Conservation (phyloP, 2,113 vertebrate genomes). For the Galemys pyrenaicus region DNA sequence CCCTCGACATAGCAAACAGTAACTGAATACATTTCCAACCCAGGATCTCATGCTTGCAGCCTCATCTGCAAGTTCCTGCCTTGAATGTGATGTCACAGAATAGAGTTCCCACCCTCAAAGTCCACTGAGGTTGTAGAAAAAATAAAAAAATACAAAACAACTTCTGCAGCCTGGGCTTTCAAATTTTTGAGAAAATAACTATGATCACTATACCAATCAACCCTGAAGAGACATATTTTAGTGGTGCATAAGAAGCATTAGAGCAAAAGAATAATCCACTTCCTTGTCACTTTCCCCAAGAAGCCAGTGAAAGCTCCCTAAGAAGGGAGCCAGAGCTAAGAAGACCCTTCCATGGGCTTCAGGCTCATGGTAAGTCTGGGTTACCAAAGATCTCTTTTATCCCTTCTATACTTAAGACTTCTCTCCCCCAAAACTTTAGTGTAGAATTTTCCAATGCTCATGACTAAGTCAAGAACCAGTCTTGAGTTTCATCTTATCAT, state of each 20-base stretch:
- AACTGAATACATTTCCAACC: background rate
- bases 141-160: no score
- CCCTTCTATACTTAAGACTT: background rate
- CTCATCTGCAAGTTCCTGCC: background rate
- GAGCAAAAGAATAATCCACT: background rate
- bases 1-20: background rate
- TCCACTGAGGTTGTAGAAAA: background rate
- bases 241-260: background rate
- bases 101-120: background rate
- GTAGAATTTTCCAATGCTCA: background rate
- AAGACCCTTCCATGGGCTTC: background rate
- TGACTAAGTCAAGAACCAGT: conserved; percentile 1
- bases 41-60: background rate
- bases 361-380: background rate
- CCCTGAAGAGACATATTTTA: background rate
- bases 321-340: background rate
- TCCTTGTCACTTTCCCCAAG: background rate
- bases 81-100: background rate
- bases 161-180: background rate
- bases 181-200: background rate
- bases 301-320: background rate
- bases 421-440: background rate
- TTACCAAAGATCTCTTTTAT: background rate
- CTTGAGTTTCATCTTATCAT: background rate
- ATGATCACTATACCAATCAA: background rate